Evolutionary conservation across 2,113 vertebrate genomes (phyloP), one percentile per base, ranked within the genome.

Genomic region (Lampris megalopsis): DNA sequence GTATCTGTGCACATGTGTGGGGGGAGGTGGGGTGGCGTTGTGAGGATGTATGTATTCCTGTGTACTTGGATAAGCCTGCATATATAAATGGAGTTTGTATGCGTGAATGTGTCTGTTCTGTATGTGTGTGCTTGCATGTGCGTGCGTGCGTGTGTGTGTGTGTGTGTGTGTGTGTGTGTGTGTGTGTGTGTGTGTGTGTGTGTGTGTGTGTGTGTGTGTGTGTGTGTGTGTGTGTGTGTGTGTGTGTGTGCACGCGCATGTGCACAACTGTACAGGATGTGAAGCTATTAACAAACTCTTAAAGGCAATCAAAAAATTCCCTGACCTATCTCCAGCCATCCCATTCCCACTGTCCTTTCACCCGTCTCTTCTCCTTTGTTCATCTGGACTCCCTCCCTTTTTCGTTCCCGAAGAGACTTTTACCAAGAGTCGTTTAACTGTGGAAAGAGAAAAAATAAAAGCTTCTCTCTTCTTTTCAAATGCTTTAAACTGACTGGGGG

Each of bases 321-420:
- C 82, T 72, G 71, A 75, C 60, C 42, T 65, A 63, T 82, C 58
- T 77, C 70, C 65, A 49, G 65, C 65, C 71, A 5, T 61, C 53
- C 73, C 80, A 52, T 59, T 77, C 92, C 90, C 88, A 63, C 91
- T 92, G 92, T 91, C 93, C 92, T 74, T 92, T 89, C 85, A 85
- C 92, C 77, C 69, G 66, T 79, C 81, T 84, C 68, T 76, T 83
- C 80, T 80, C 75, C 73, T 77, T 81, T 75, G 63, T 86, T 73
- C 75, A 74, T 69, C 81, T 58, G 48, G 41, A 42, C 54, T 63
- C 48, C 40, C 37, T 64, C 40, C 56, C 62, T 61, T 35, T 38
- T 47, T 54, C 66, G 50, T 62, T 78, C 80, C 62, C 0, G 48
- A 77, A 80, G 68, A 89, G 75, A 88, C 87, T 73, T 86, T 87